Percentiles rank a stretch among this genome's conserved stretches.
Evolutionary conservation across 2,797 vertebrate genomes (phyloP).

Genomic region (Eulemur mongoz): DNA sequence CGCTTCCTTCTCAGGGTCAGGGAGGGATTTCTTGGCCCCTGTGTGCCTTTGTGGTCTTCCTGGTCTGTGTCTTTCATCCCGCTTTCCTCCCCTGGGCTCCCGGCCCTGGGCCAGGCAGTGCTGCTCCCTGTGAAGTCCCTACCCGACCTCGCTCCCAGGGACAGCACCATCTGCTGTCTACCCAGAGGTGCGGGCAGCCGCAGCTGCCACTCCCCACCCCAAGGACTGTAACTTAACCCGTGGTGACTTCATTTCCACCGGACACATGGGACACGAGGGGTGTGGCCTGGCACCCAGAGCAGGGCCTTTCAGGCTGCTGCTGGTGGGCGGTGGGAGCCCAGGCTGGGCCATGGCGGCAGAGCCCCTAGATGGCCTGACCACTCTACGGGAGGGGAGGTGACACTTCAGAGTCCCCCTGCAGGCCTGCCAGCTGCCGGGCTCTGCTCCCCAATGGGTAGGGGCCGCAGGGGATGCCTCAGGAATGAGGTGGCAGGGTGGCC

Average conservation of each 20-base stretch:
- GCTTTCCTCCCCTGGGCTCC: not conserved
- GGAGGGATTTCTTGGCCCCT: not conserved
- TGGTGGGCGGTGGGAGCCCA: fast-evolving
- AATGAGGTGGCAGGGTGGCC: not conserved
- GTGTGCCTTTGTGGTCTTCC: not conserved
- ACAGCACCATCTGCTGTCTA: not conserved
- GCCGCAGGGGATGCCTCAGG: fast-evolving
- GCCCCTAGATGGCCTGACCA: not conserved
- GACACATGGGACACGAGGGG: fast-evolving
- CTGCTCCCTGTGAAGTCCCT: not conserved
- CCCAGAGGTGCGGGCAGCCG: not conserved
- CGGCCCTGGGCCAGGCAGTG: not conserved
- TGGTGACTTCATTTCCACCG: not conserved
- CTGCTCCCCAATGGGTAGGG: too few relatives aligned
- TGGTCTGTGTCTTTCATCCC: not conserved
- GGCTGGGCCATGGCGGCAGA: not conserved
- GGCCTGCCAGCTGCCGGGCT: fast-evolving
- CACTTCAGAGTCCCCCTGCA: not conserved
- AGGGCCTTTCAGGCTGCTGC: not conserved
- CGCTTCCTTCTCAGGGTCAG: not conserved
- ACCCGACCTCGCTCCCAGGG: not conserved
- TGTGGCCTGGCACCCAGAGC: not conserved
- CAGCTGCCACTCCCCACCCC: fast-evolving
- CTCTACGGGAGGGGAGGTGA: not conserved
- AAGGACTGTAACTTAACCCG: not conserved